Percentiles rank a stretch among this genome's conserved stretches.
Evolutionary conservation across 2,797 vertebrate species (phyloP).

Genomic region (Anguilla megastoma): DNA sequence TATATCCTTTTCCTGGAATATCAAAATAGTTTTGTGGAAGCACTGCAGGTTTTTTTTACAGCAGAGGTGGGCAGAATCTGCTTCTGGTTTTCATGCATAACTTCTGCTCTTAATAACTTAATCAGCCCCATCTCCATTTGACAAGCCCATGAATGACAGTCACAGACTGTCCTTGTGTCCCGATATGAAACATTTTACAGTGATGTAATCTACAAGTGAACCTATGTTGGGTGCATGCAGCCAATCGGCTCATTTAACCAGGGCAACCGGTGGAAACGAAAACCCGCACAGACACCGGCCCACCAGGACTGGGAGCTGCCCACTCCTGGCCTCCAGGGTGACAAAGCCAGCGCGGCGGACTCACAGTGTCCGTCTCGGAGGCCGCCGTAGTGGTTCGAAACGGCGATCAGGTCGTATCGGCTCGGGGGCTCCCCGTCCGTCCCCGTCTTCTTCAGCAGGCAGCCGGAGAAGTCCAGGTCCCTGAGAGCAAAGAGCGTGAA

Average conservation of each 20-base stretch:
- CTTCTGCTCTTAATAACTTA: too few relatives aligned
- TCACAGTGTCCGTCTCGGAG: slow-evolving; percentile 86
- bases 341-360: slow-evolving; percentile 31
- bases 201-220: too few relatives aligned
- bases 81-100: too few relatives aligned
- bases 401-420: slow-evolving; percentile 85
- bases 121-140: too few relatives aligned
- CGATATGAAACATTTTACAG: too few relatives aligned
- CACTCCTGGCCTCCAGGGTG: not conserved
- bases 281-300: not conserved
- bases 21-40: not conserved
- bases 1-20: not conserved
- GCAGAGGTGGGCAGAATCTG: too few relatives aligned
- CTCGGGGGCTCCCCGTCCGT: slow-evolving; percentile 72
- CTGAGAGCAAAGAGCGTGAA: slow-evolving; percentile 54
- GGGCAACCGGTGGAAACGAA: too few relatives aligned
- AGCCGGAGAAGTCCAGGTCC: slow-evolving; percentile 80
- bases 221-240: too few relatives aligned
- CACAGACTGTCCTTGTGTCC: too few relatives aligned
- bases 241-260: too few relatives aligned
- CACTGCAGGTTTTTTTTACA: too few relatives aligned
- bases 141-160: too few relatives aligned
- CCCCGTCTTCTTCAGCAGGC: slow-evolving; percentile 74
- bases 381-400: slow-evolving; percentile 87
- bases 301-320: not conserved